Percentiles rank a stretch among this genome's conserved stretches.
These are phyloP conservation scores for Pseudomyrmex cubaensis DNA, from an alignment of 1,140 invertebrate species.

Conservation along the genomic window DNA sequence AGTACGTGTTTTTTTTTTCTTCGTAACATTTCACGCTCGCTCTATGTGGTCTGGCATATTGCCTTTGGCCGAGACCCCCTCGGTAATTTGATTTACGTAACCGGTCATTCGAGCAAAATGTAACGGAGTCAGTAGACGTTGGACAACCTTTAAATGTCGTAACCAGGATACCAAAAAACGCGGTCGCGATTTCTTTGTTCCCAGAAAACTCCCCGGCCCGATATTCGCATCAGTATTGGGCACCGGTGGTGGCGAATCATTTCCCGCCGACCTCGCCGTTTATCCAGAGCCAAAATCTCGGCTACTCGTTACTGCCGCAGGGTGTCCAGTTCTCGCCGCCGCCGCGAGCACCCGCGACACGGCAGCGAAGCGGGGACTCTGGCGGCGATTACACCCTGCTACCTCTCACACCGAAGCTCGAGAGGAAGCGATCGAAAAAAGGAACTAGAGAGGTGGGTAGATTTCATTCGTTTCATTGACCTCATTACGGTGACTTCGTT, in stretches of 20 bases:
- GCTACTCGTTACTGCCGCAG: slow-evolving; percentile 81
- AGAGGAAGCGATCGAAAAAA: slow-evolving; percentile 81
- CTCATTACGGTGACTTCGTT: slow-evolving; percentile 22
- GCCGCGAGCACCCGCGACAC: slow-evolving; percentile 75
- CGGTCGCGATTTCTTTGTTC: slow-evolving; percentile 46
- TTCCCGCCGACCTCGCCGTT: slow-evolving; percentile 88
- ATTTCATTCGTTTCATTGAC: slow-evolving; percentile 9
- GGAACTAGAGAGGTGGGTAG: slow-evolving; percentile 78
- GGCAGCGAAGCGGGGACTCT: slow-evolving; percentile 81
- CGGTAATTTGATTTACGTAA: slow-evolving; percentile 7
- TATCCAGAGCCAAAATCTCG: slow-evolving; percentile 78
- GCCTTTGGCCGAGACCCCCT: not conserved
- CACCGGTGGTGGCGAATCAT: slow-evolving; percentile 87
- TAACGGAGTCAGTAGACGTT: not conserved
- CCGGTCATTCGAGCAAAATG: not conserved
- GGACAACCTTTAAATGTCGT: slow-evolving; percentile 9
- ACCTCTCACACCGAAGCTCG: slow-evolving; percentile 82
- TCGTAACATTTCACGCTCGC: not conserved
- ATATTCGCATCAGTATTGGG: slow-evolving; percentile 85
- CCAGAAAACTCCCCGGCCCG: slow-evolving; percentile 80
- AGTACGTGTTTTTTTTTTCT: not conserved
- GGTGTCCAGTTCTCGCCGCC: slow-evolving; percentile 81
- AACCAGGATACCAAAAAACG: not conserved
- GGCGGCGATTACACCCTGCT: slow-evolving; percentile 82
- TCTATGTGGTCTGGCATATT: not conserved